A percentile compares a stretch with the other conserved stretches of the same genome.
These are phyloP conservation scores for Takifugu bimaculatus DNA, from an alignment of 2,113 vertebrate genomes.

Conservation along the genomic window DNA sequence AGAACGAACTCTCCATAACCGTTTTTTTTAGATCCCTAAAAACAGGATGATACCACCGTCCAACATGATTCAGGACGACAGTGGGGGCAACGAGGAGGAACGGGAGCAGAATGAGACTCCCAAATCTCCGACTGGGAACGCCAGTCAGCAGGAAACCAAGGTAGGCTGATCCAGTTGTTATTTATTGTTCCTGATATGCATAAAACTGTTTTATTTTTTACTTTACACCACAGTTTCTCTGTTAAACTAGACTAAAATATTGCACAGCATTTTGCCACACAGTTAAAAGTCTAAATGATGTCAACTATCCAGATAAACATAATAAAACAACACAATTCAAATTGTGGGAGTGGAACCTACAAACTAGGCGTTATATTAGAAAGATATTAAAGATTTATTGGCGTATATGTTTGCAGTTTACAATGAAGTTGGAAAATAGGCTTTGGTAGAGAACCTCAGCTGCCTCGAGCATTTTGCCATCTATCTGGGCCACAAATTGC, in stretches of 20 bases:
- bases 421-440: conserved; percentile 30
- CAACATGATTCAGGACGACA: conserved; percentile 67
- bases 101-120: conserved; percentile 61
- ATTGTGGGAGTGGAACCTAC: too few species aligned
- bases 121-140: conserved; percentile 62
- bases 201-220: not conserved
- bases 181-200: not conserved
- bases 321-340: too few species aligned
- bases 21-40: conserved; percentile 10
- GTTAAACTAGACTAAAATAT: too few species aligned
- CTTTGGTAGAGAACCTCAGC: conserved; percentile 30
- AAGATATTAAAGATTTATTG: conserved; percentile 7
- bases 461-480: conserved; percentile 41
- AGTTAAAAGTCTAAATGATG: too few species aligned
- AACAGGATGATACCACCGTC: conserved; percentile 74
- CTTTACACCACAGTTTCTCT: not conserved
- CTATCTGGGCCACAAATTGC: conserved; percentile 69
- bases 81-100: conserved; percentile 68
- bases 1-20: conserved; percentile 27
- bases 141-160: conserved; percentile 75
- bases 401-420: conserved; percentile 16
- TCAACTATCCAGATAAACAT: too few species aligned
- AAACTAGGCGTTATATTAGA: not conserved
- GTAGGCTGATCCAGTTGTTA: conserved; percentile 46
- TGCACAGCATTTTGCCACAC: too few species aligned